Base-by-base conservation (phyloP, 2,797 vertebrate species). In the Hybognathus amarus region DNA sequence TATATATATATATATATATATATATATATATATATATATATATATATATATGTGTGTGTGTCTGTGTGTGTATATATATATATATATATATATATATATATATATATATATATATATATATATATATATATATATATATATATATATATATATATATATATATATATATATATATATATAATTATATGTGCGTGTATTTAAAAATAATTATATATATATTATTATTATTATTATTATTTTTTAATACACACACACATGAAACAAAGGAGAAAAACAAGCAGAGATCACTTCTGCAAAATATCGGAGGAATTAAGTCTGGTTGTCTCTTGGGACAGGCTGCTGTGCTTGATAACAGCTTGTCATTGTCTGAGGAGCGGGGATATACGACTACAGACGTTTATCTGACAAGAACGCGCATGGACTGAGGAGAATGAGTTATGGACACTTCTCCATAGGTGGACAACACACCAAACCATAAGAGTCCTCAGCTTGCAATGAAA, bases 351-450 rank as follows among this genome's bases (percentile, higher is more conserved):
- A 87, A 85, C 81, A 74, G 84, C 78, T 40, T 84, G 81, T 82
- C 80, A 80, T 85, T 88, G 89, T 92, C 89, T 87, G 80, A 87
- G 61, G 80, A 85, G 90, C 88, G 88, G 85, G 91, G 91, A 91
- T 87, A 36, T 20, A 84, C 83, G 77, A 90, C 86, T 90, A 87
- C 50, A 90, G 71, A 59, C 86, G 76, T 86, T 89, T 87, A 88
- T 82, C 76, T 80, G 83, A 88, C 81, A 83, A 47, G 78, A 83
- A 81, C 79, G 77, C 82, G 77, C 79, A 77, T 79, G 75, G 61
- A 18, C 79, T 18, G 61, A 50, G 13, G 36, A 75, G 50, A 70
- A 81, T 81, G 83, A 85, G 70, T 76, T 85, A 70, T 85, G 71
- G 63, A 69, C 36, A 77, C 47, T 80, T 75, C 36, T 61, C 15